phyloP scores from a whole-genome alignment of 2,888 invertebrate genomes.

The Pterobdella sp. region DNA sequence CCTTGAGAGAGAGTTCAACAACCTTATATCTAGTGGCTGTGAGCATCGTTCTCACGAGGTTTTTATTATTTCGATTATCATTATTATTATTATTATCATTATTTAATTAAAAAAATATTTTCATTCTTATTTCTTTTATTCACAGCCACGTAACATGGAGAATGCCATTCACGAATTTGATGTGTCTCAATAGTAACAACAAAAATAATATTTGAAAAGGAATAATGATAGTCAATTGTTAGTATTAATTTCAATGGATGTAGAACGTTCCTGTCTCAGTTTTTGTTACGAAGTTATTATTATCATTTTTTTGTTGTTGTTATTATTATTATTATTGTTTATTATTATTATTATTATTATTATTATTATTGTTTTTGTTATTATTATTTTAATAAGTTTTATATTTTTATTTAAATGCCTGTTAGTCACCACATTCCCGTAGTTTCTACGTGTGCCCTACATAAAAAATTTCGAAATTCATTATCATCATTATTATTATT shows the following conservation, averaged over 20 bases:
- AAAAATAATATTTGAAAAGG: not conserved
- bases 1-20: conserved; percentile 81
- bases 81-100: conserved; percentile 6
- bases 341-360: too few species aligned
- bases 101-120: not conserved
- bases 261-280: too few species aligned
- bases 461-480: too few species aligned
- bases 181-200: conserved; percentile 19
- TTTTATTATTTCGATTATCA: not conserved
- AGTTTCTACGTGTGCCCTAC: too few species aligned
- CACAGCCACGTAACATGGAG: conserved; percentile 26
- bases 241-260: not conserved
- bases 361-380: too few species aligned
- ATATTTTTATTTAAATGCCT: too few species aligned
- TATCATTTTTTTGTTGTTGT: too few species aligned
- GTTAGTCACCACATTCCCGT: too few species aligned
- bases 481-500: not conserved
- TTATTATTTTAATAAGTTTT: too few species aligned
- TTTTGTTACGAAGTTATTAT: too few species aligned
- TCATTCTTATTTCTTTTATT: conserved; percentile 2
- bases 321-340: too few species aligned
- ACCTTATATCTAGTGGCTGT: conserved; percentile 60
- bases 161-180: conserved; percentile 28
- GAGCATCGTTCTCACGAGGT: conserved; percentile 29
- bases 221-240: not conserved